Percentiles rank a stretch among this genome's conserved stretches.
Conservation (phyloP, 2,888 invertebrate genomes). For the Proisotoma minuta region DNA sequence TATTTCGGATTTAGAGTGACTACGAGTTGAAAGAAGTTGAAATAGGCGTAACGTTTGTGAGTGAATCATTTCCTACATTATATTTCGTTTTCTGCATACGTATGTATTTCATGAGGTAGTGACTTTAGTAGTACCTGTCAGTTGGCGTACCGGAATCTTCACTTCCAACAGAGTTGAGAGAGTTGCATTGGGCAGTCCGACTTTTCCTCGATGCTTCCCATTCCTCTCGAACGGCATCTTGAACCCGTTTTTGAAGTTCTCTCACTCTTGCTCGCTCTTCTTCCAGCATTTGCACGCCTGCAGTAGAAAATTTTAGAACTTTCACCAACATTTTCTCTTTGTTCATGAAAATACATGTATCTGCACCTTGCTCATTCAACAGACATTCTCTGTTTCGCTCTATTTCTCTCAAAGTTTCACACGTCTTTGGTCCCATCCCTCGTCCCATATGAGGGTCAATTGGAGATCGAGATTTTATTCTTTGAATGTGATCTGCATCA, state of each 20-base stretch:
- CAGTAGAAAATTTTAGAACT: slow-evolving; percentile 9
- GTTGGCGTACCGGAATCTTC: slow-evolving; percentile 60
- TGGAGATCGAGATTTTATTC: slow-evolving; percentile 78
- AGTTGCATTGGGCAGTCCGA: slow-evolving; percentile 55
- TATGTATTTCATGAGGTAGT: background rate
- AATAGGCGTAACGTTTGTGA: background rate
- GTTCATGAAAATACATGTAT: background rate
- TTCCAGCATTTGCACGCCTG: slow-evolving; percentile 86
- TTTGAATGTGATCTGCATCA: slow-evolving; percentile 64
- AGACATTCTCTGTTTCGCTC: slow-evolving; percentile 80
- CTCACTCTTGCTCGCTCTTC: slow-evolving; percentile 81
- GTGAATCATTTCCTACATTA: background rate
- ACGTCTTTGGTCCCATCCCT: slow-evolving; percentile 65
- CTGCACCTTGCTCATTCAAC: slow-evolving; percentile 80
- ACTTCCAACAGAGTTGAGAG: slow-evolving; percentile 60
- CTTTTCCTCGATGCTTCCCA: slow-evolving; percentile 67
- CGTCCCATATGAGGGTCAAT: slow-evolving; percentile 60
- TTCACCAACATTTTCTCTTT: slow-evolving; percentile 4
- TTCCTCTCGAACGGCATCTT: slow-evolving; percentile 81
- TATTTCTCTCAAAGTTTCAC: slow-evolving; percentile 82
- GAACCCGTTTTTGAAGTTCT: slow-evolving; percentile 77
- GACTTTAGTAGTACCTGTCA: slow-evolving; percentile 52
- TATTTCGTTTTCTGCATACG: background rate
- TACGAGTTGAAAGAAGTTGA: background rate
- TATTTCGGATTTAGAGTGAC: slow-evolving; percentile 3